Evolutionary conservation across 1,140 invertebrate genomes (phyloP), one percentile per base, ranked within the genome.

Genomic region (Ericerus pela): DNA sequence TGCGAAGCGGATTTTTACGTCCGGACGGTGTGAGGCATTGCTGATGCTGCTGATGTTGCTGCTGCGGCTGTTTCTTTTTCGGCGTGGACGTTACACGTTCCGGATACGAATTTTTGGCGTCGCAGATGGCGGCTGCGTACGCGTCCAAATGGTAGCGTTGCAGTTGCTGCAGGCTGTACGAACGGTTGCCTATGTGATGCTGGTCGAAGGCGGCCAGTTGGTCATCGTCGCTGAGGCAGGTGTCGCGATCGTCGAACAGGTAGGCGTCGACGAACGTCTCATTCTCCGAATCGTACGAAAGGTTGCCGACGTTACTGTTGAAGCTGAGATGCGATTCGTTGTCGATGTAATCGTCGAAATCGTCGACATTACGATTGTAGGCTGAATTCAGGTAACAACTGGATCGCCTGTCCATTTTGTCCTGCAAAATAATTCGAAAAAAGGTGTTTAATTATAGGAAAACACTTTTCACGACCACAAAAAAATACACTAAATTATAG

Each of bases 351-450:
- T 47, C 41, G 20, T 47, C 41, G 20, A 22, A 47, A 22, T 47
- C 41, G 41, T 47, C 18, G 16, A 41, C 20, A 16, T 41, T 41
- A 6, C 37, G 37, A 22, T 47, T 47, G 14, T 47, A 47, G 2
- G 41, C 41, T 5, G 41, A 47, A 47, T 47, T 47, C 20, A 47
- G 14, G 20, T 47, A 47, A 14, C 41, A 47, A 24, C 26, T 47
- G 3, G 41, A 22, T 10, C 41, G 41, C 26, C 41, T 20, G 14
- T 47, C 41, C 41, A 47, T 47, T 47, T 22, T 47, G 10, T 47
- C 4, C 3, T 5, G 22, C 16, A 4, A 4, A 8, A 4, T 41
- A 22, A 47, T 47, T 24, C 26, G 41, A 22, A 47, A 47, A 20
- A 47, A 6, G n/a, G n/a, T n/a, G n/a, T n/a, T n/a, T n/a, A n/a